Conservation (phyloP, 53 echinoderm and acorn worm genomes). For the Temnopleurus reevesii region DNA sequence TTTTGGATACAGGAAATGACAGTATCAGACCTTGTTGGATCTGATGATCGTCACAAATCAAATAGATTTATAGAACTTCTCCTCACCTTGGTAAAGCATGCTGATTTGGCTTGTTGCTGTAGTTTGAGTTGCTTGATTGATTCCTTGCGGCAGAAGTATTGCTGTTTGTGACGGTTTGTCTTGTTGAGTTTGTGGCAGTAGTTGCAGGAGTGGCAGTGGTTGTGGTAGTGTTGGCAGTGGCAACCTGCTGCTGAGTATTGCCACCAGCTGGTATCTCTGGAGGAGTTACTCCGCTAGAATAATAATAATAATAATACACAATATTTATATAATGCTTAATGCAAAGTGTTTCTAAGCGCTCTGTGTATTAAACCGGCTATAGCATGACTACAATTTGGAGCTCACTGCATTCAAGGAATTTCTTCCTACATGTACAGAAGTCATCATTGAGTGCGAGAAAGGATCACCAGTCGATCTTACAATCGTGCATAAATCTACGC, state of each 20-base stretch:
- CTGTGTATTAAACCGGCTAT: too few relatives aligned
- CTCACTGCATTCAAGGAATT: too few relatives aligned
- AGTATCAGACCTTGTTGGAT: too few relatives aligned
- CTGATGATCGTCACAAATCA: background rate
- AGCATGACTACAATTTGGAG: too few relatives aligned
- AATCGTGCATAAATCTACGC: too few relatives aligned
- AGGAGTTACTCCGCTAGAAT: constrained; percentile 17
- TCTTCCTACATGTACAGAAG: too few relatives aligned
- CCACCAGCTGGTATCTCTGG: constrained; percentile 14
- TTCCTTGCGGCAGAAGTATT: background rate
- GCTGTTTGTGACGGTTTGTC: background rate
- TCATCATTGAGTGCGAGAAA: too few relatives aligned
- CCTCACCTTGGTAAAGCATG: background rate
- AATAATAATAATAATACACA: too few relatives aligned
- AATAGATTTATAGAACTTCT: background rate
- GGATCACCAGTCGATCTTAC: too few relatives aligned
- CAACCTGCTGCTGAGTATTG: background rate
- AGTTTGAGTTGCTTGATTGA: background rate
- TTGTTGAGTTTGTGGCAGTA: background rate
- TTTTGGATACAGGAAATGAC: too few relatives aligned
- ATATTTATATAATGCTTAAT: too few relatives aligned
- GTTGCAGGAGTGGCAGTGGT: background rate
- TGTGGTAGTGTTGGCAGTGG: background rate
- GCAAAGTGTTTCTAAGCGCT: too few relatives aligned
- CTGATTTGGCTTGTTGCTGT: background rate